These are phyloP conservation scores for Calameuta pallipes DNA, from an alignment of 2,888 invertebrate genomes.

Conservation along the genomic window DNA sequence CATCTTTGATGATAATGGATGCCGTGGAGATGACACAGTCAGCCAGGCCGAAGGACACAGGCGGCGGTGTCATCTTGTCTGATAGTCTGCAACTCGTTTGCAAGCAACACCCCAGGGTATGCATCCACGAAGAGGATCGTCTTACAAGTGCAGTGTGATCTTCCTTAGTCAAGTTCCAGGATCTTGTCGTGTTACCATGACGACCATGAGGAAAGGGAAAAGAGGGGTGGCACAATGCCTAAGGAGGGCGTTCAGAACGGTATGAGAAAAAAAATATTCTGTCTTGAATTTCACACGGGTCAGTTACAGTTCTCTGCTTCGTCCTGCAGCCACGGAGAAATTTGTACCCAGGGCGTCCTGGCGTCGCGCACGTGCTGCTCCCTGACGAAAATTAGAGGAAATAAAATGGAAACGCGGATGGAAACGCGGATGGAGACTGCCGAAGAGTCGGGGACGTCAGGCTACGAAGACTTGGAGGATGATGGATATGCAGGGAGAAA, in stretches of 20 bases:
- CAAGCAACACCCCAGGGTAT: conserved; percentile 17
- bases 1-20: background rate
- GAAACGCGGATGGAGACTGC: background rate
- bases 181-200: conserved; percentile 8
- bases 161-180: conserved; percentile 15
- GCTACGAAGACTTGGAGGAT: no score
- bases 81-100: conserved; percentile 29
- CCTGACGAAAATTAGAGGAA: background rate
- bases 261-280: conserved; percentile 19
- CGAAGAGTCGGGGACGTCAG: background rate
- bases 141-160: conserved; percentile 29
- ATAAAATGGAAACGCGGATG: no score
- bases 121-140: conserved; percentile 25
- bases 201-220: conserved; percentile 1
- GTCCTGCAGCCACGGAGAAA: background rate
- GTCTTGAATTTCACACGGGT: conserved; percentile 40
- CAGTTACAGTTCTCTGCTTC: conserved; percentile 31
- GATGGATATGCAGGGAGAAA: background rate
- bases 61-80: background rate
- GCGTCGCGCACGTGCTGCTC: background rate
- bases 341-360: background rate
- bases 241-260: no score
- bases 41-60: background rate
- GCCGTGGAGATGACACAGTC: background rate
- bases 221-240: background rate